phyloP scores from a whole-genome alignment of 2,113 vertebrate genomes.

The Callopanchax toddi region DNA sequence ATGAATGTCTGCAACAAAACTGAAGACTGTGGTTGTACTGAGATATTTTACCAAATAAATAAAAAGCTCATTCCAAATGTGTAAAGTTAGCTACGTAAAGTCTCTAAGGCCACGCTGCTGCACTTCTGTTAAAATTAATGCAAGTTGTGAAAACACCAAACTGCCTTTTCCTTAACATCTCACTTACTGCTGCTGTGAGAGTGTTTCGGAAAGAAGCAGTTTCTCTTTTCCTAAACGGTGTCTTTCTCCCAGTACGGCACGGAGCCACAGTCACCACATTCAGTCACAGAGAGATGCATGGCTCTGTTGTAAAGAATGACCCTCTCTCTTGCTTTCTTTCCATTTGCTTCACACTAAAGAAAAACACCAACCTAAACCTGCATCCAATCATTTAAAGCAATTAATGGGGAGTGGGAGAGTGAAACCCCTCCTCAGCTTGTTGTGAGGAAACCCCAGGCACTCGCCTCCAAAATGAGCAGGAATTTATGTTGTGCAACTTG shows the following conservation, averaged over 20 bases:
- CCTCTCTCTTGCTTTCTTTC: constrained; percentile 18
- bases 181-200: constrained; percentile 5
- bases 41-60: not conserved
- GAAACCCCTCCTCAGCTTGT: constrained; percentile 24
- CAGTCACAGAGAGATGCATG: constrained; percentile 32
- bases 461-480: constrained; percentile 31
- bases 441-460: constrained; percentile 60
- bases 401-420: constrained; percentile 8
- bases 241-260: not conserved
- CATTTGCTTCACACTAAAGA: constrained; percentile 33
- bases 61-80: not conserved
- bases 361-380: constrained; percentile 39
- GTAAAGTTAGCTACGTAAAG: not conserved
- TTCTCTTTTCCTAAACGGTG: constrained; percentile 1
- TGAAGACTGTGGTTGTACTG: not conserved
- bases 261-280: constrained; percentile 33
- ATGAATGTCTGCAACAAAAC: not conserved
- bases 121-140: not conserved
- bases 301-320: constrained; percentile 1
- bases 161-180: not conserved
- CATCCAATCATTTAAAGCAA: constrained; percentile 37
- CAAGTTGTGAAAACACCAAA: not conserved
- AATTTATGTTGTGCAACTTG: constrained; percentile 55
- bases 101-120: not conserved
- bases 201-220: not conserved